These are phyloP conservation scores for Venustaconcha ellipsiformis DNA, from an alignment of 1,140 invertebrate genomes.

Conservation along the genomic window DNA sequence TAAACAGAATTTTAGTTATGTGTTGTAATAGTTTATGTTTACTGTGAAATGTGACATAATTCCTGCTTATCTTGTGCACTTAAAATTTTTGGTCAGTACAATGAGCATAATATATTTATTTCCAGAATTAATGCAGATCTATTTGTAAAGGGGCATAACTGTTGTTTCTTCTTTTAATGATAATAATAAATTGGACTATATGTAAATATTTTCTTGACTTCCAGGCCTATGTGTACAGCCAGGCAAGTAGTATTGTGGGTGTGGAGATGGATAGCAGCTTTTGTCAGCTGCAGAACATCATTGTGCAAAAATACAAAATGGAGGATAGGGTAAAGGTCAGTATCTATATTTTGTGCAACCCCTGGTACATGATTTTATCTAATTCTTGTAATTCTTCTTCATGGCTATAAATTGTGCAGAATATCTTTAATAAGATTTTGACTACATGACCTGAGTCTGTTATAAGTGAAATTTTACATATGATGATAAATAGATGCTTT, in stretches of 20 bases:
- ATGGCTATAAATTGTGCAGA: background rate
- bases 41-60: too few relatives aligned
- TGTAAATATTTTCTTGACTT: slow-evolving; percentile 41
- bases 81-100: too few relatives aligned
- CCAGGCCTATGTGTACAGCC: slow-evolving; percentile 77
- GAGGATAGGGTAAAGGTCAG: slow-evolving; percentile 56
- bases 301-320: slow-evolving; percentile 73
- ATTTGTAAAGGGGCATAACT: background rate
- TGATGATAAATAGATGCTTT: too few relatives aligned
- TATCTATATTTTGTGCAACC: too few relatives aligned
- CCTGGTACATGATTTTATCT: too few relatives aligned
- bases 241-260: slow-evolving; percentile 75
- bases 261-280: slow-evolving; percentile 80
- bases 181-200: background rate
- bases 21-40: too few relatives aligned
- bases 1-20: too few relatives aligned
- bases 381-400: too few relatives aligned
- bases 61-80: too few relatives aligned
- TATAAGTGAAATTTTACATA: too few relatives aligned
- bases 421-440: background rate
- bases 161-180: background rate
- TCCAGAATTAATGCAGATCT: background rate
- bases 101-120: too few relatives aligned
- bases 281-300: slow-evolving; percentile 75
- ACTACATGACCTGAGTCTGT: background rate